These are phyloP conservation scores for Oryzias javanicus DNA, from an alignment of 2,113 vertebrate genomes.

Conservation along the genomic window DNA sequence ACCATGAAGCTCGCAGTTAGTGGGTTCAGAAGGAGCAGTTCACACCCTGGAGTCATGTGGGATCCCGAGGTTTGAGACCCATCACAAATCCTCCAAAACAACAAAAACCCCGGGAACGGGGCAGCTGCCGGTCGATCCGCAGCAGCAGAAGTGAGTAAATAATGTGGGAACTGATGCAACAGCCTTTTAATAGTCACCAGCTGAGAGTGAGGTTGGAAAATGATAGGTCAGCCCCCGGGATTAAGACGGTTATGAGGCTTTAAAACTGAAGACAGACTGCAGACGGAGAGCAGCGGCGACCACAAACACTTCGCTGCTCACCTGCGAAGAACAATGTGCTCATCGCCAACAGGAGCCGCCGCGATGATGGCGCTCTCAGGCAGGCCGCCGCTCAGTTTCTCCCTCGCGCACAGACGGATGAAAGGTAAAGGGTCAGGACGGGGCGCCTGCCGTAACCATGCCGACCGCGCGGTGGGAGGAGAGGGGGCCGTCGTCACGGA, in stretches of 20 bases:
- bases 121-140: background rate
- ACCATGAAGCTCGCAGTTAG: conserved; percentile 6
- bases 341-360: no score
- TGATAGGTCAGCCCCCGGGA: background rate
- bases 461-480: conserved; percentile 22
- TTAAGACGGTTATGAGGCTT: background rate
- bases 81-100: background rate
- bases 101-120: background rate
- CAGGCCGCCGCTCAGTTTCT: no score
- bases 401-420: no score
- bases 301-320: conserved; percentile 3
- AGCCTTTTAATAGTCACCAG: background rate
- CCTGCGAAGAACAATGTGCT: background rate
- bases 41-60: background rate
- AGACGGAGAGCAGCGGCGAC: background rate
- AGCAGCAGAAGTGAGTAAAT: background rate
- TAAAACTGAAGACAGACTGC: background rate
- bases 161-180: background rate
- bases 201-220: background rate
- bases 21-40: background rate
- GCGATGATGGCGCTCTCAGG: no score
- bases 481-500: conserved; percentile 11
- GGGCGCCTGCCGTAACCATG: conserved; percentile 21
- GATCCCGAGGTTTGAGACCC: background rate
- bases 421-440: conserved; percentile 24